Percentiles rank a stretch among this genome's conserved stretches.
These are phyloP conservation scores for Zaprionus africanus DNA, from an alignment of 1,140 invertebrate species.

Conservation along the genomic window DNA sequence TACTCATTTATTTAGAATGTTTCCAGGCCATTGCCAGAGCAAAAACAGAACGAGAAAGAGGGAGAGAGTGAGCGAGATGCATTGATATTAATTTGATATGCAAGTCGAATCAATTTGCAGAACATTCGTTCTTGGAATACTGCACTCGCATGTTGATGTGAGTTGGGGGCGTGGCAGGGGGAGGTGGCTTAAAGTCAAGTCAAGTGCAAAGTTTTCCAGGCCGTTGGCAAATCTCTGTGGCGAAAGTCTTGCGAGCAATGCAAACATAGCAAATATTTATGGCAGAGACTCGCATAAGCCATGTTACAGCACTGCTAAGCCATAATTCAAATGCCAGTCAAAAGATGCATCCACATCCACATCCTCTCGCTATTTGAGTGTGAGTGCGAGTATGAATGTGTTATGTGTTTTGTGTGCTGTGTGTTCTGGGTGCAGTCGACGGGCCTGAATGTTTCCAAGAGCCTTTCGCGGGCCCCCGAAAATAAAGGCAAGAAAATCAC, in stretches of 20 bases:
- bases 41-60: not conserved
- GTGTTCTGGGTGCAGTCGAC: slow-evolving; percentile 14
- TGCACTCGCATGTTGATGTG: slow-evolving; percentile 4
- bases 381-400: not conserved
- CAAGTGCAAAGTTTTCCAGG: slow-evolving; percentile 73
- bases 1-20: slow-evolving; percentile 44
- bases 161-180: slow-evolving; percentile 4
- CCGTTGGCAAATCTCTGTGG: slow-evolving; percentile 73
- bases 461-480: slow-evolving; percentile 32
- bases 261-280: slow-evolving; percentile 81
- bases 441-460: slow-evolving; percentile 31
- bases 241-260: slow-evolving; percentile 78
- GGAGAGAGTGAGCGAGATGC: not conserved
- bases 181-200: slow-evolving; percentile 42
- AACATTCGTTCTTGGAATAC: slow-evolving; percentile 19
- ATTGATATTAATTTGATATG: slow-evolving; percentile 47
- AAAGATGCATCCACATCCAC: slow-evolving; percentile 20
- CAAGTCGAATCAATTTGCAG: slow-evolving; percentile 53
- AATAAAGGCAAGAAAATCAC: slow-evolving; percentile 32
- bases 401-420: not conserved
- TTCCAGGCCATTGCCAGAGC: slow-evolving; percentile 20
- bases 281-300: slow-evolving; percentile 65
- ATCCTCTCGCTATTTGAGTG: not conserved
- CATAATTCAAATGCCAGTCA: slow-evolving; percentile 76
- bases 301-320: slow-evolving; percentile 74